These are phyloP conservation scores for Pteropus alecto DNA, from an alignment of 2,113 vertebrate genomes.

Conservation along the genomic window DNA sequence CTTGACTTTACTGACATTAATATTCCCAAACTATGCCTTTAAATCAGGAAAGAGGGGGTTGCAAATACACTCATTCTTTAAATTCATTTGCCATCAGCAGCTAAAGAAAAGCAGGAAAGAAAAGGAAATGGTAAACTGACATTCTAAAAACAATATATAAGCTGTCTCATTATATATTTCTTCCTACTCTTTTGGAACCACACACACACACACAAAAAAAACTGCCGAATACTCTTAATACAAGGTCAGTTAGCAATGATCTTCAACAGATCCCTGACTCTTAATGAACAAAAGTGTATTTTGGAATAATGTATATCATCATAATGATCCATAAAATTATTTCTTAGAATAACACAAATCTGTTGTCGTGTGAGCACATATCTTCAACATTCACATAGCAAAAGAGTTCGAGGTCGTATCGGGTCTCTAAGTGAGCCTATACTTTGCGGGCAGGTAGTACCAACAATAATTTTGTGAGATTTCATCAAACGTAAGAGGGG, in stretches of 20 bases:
- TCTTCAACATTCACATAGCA: not conserved
- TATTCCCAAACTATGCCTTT: not conserved
- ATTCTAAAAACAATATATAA: not conserved
- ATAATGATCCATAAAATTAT: not conserved
- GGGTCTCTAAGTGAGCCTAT: not conserved
- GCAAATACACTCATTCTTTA: not conserved
- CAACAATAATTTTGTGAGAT: not conserved
- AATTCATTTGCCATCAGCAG: constrained; percentile 18
- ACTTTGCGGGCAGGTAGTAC: not conserved
- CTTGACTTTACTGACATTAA: not conserved
- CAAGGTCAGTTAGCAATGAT: not conserved
- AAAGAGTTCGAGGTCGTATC: not conserved
- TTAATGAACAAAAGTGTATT: not conserved
- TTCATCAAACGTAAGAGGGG: not conserved
- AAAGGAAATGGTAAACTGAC: constrained; percentile 18
- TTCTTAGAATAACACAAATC: constrained; percentile 9
- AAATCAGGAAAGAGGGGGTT: not conserved
- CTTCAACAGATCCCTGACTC: not conserved
- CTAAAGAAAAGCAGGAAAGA: not conserved
- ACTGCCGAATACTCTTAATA: not conserved
- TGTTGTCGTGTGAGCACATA: not conserved
- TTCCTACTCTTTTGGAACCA: not conserved
- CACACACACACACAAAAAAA: no score
- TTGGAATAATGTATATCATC: constrained; percentile 70
- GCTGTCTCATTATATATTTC: not conserved